Evolutionary conservation across 2,113 vertebrate genomes (phyloP), one percentile per base, ranked within the genome.

Genomic region (Entomyzon cyanotis): DNA sequence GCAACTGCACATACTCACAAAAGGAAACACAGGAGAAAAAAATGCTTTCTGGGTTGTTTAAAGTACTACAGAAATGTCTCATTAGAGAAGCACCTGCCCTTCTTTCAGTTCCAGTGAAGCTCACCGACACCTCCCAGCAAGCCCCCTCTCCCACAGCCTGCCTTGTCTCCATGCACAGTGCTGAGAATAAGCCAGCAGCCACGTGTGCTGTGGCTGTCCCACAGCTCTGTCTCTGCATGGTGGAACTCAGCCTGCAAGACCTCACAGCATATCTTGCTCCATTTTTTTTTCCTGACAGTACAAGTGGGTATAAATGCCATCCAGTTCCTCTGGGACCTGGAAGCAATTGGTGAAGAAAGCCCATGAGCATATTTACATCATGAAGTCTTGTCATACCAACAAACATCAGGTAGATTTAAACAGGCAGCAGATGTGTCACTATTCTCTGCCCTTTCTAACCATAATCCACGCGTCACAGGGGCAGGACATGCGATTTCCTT

Each of bases 401-500:
- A 67, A 65, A 59, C 0, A 2, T 21, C 15, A 62, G 24, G 55
- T 16, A 67, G 44, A 64, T 60, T 82, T 76, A 80, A 91, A 68
- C 20, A 53, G 37, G 31, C 22, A 50, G 11, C 1, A 1, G 6
- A 59, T 12, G 27, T 23, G 27, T 18, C 2, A 2, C 56, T 81
- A 4, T 41, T 84, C 44, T 90, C 47, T 5, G 47, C 28, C 33
- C 31, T 47, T 68, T 89, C 47, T 63, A 56, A 73, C 33, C 33
- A 30, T 2, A 83, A 74, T 23, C 50, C 35, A 49, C 0, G 0
- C 7, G 5, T 53, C 44, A 31, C 0, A 0, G 13, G 12, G 13
- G 28, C 0, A 11, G 56, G 7, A 25, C 28, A 19, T 0, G 2
- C 11, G 23, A 27, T 56, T 50, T 91, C 33, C 77, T 89, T 70